Base-by-base conservation (phyloP, 2,113 vertebrate species). In the Engraulis encrasicolus region DNA sequence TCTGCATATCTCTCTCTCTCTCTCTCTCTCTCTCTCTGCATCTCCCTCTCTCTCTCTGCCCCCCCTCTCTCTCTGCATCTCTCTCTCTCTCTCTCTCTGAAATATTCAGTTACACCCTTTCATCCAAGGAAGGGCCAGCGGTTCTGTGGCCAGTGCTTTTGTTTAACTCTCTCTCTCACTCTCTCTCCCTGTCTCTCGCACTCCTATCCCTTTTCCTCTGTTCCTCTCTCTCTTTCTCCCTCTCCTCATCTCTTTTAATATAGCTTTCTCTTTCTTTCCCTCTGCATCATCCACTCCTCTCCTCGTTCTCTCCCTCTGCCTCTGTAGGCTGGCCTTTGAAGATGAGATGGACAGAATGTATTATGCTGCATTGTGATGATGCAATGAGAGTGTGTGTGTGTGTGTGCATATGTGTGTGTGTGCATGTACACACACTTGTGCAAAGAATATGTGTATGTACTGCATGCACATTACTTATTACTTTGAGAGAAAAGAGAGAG, bases 261-360 rank as follows among this genome's bases (percentile, higher is more conserved):
- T n/a, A n/a, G n/a, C 19, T 45, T 9, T 45, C 40, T 45, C 40
- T 45, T 45, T n/a, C 50, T 34, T 37, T 78, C 23, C 90, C 88
- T 83, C 82, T 82, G 58, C 18, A 2, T 77, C 81, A 89, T 80
- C 88, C 91, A 66, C 9, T 81, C 31, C 5, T 81, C 85, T 23
- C 27, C 88, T 83, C 85, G n/a, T 89, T 86, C 80, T 81, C 86
- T 45, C 9, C 9, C 40, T 45, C n/a, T 66, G 23, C 23, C 58
- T 66, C 86, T 61, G 77, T 1, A 54, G 81, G 81, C 89, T 37
- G 36, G 82, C 89, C 86, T 87, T 66, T 5, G 23, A 87, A 81
- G 78, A 85, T 79, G 6, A 90, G 91, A 87, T 90, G 81, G 91
- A 90, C 92, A 82, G 90, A 87, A 91, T 89, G 91, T 90, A 84